Evolutionary conservation across 2,797 vertebrate genomes (phyloP).

Genomic region (Hybognathus amarus): DNA sequence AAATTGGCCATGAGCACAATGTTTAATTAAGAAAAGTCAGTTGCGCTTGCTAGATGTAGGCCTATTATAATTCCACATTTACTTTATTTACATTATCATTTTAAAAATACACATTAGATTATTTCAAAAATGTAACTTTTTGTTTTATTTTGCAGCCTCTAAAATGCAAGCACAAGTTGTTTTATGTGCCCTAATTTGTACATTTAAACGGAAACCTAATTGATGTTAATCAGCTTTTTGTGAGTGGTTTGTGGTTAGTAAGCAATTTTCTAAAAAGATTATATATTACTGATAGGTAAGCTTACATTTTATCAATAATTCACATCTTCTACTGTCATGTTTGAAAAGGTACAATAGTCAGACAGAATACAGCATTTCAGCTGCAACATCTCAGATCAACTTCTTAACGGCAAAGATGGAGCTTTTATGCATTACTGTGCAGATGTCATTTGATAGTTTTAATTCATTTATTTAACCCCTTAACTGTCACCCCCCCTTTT

Average conservation of each 20-base stretch:
- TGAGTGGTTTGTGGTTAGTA: no score
- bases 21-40: not conserved
- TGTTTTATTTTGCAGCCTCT: not conserved
- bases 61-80: not conserved
- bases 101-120: not conserved
- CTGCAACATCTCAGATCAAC: not conserved
- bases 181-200: not conserved
- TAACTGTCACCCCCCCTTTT: no score
- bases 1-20: not conserved
- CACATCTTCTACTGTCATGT: not conserved
- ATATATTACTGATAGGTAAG: not conserved
- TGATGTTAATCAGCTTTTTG: not conserved
- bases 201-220: not conserved
- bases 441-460: not conserved
- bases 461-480: not conserved
- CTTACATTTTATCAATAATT: not conserved
- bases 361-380: no score
- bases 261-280: not conserved
- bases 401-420: not conserved
- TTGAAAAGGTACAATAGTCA: not conserved
- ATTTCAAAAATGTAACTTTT: not conserved
- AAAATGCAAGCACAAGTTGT: not conserved
- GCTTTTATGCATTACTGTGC: not conserved
- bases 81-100: not conserved
- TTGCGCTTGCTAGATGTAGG: not conserved